These are phyloP conservation scores for Helicoverpa armigera DNA, from an alignment of 1,140 invertebrate genomes.

Conservation along the genomic window DNA sequence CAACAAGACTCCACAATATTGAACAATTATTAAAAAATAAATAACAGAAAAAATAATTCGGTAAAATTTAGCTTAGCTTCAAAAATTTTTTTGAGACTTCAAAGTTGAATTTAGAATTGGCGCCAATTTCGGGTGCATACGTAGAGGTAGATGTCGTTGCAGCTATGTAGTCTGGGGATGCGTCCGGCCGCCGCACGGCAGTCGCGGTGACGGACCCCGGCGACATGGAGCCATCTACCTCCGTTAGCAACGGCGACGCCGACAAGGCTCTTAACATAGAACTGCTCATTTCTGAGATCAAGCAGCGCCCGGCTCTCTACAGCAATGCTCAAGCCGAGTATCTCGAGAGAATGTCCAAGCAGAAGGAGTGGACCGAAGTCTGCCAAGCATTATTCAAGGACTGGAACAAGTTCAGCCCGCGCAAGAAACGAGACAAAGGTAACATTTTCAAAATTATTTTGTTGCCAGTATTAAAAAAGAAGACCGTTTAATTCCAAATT, in stretches of 20 bases:
- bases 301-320: not conserved
- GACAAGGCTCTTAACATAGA: not conserved
- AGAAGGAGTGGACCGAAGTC: not conserved
- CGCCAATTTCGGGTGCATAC: constrained; percentile 11
- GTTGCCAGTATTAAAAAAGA: not conserved
- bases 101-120: not conserved
- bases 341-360: not conserved
- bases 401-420: not conserved
- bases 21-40: not conserved
- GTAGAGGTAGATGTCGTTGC: constrained; percentile 28
- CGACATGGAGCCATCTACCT: not conserved
- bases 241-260: not conserved
- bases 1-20: not conserved
- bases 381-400: not conserved
- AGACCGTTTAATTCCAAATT: too few species aligned
- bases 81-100: not conserved
- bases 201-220: not conserved
- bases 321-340: not conserved
- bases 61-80: too few species aligned
- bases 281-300: not conserved
- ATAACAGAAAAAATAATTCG: too few species aligned
- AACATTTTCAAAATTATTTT: not conserved
- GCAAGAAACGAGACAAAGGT: not conserved
- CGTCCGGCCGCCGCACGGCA: constrained; percentile 3
- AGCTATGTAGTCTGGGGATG: not conserved